Conservation (phyloP, 2,888 invertebrate genomes). For the Hetaerina titia region DNA sequence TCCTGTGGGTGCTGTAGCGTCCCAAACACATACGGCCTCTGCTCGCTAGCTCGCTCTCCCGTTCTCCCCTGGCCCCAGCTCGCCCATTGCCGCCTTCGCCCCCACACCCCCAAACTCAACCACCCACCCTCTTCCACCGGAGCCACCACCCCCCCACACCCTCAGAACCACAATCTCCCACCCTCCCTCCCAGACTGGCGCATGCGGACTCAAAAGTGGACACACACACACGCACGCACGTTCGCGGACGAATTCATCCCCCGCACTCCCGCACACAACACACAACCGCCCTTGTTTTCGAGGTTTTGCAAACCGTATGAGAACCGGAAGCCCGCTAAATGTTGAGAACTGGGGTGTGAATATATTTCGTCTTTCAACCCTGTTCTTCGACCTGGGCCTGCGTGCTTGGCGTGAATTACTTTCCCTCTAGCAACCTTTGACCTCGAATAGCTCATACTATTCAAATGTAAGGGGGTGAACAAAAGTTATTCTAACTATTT, state of each 20-base stretch:
- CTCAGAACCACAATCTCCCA: not conserved
- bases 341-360: too few relatives aligned
- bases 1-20: slow-evolving; percentile 65
- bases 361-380: too few relatives aligned
- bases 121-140: not conserved
- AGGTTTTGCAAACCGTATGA: not conserved
- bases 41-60: too few relatives aligned
- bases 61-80: not conserved
- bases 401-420: too few relatives aligned
- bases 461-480: too few relatives aligned
- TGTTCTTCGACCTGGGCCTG: too few relatives aligned
- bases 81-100: not conserved
- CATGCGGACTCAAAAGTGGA: slow-evolving; percentile 1
- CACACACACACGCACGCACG: not conserved
- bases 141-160: not conserved
- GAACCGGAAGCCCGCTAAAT: not conserved
- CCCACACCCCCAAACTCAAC: not conserved
- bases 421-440: too few relatives aligned
- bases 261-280: not conserved
- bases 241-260: not conserved
- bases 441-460: too few relatives aligned
- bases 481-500: too few relatives aligned
- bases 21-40: slow-evolving; percentile 58
- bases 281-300: not conserved
- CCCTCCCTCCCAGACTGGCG: not conserved